Evolutionary conservation across 2,113 vertebrate species (phyloP).

Genomic region (Eretmochelys imbricata): DNA sequence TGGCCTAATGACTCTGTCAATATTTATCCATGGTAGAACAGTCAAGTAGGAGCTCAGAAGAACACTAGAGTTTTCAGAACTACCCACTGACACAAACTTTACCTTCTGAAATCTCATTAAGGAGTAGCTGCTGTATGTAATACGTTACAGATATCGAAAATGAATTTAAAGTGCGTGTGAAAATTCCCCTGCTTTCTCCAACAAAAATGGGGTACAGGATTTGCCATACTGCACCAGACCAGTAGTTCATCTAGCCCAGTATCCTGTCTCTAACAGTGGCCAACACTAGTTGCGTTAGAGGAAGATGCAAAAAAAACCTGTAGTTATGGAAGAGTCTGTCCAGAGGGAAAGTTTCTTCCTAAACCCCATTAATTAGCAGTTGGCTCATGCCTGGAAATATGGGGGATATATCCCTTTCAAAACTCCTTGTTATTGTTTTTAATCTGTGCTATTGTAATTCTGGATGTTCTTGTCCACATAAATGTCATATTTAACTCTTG

Average conservation of each 20-base stretch:
- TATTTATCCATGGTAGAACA: too few relatives aligned
- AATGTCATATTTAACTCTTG: neutral
- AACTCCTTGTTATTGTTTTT: neutral
- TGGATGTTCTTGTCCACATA: neutral
- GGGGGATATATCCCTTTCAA: neutral
- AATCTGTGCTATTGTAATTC: neutral
- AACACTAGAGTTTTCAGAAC: neutral
- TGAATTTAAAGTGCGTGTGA: neutral
- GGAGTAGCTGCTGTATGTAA: neutral
- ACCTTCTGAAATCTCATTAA: neutral
- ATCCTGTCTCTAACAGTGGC: neutral
- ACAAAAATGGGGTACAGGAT: neutral
- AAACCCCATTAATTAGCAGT: neutral
- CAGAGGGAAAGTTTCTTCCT: neutral
- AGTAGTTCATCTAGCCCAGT: too few relatives aligned
- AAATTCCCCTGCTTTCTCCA: neutral
- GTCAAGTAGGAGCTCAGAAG: neutral
- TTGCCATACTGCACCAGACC: neutral
- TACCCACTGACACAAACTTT: neutral
- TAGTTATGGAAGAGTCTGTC: neutral
- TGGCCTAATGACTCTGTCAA: too few relatives aligned
- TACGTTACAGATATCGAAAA: neutral
- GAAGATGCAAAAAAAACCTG: neutral
- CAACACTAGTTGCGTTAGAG: neutral
- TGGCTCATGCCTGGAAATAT: neutral